phyloP scores from a whole-genome alignment of 2,113 vertebrate genomes.

The Lycaon pictus region DNA sequence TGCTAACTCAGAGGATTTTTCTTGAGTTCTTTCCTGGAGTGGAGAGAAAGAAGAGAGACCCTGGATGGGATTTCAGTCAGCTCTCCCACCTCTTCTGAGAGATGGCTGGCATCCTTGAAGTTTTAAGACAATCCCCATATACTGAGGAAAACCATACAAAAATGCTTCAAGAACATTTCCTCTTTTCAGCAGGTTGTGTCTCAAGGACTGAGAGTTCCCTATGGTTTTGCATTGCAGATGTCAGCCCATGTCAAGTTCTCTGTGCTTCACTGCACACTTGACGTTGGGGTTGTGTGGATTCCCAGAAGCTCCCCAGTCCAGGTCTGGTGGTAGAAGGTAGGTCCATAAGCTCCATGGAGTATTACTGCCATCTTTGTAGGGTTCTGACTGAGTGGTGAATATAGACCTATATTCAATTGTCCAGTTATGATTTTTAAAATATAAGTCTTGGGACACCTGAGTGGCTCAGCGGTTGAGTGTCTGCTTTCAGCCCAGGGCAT shows the following conservation, averaged over 20 bases:
- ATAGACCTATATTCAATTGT: not conserved
- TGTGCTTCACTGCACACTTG: constrained; percentile 12
- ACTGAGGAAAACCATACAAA: constrained; percentile 37
- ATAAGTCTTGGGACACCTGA: not conserved
- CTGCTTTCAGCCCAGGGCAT: no score
- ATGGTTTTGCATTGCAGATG: constrained; percentile 36
- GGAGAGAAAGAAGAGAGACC: not conserved
- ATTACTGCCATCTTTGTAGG: not conserved
- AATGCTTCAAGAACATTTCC: constrained; percentile 61
- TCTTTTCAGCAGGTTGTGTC: constrained; percentile 68
- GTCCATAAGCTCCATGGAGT: not conserved
- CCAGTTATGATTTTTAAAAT: constrained; percentile 41
- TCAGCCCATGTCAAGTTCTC: constrained; percentile 29
- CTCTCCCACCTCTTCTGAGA: not conserved
- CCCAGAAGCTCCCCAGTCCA: not conserved
- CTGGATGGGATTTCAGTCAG: not conserved
- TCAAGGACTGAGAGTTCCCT: not conserved
- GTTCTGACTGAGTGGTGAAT: constrained; percentile 18
- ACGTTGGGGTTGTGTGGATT: not conserved
- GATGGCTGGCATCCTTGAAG: constrained; percentile 25
- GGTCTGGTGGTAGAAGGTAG: not conserved
- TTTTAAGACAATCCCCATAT: constrained; percentile 23
- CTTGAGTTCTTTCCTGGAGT: not conserved
- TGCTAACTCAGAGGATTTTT: constrained; percentile 5
- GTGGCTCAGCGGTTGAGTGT: no score